Evolutionary conservation across 1,140 invertebrate genomes (phyloP), one percentile per base, ranked within the genome.

Genomic region (Chironomus tepperi): DNA sequence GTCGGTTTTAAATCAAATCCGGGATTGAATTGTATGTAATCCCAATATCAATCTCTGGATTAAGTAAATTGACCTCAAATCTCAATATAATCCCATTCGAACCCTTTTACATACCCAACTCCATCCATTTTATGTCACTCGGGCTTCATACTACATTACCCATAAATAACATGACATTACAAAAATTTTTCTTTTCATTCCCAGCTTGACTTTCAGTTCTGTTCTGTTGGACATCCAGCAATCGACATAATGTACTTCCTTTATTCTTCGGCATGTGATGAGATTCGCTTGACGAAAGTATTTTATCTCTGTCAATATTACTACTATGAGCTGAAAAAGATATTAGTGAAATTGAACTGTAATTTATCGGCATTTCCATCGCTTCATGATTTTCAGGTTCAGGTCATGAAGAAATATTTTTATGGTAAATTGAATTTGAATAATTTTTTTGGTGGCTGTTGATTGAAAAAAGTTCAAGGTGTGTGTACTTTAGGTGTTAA

Each of bases 371-470:
- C 9, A 57, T 57, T 57, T 57, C 47, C 47, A n/a, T 12, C 47
- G 47, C 47, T 57, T 57, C 47, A 57, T n/a, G 47, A 57, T 10
- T 57, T 57, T n/a, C 47, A 57, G n/a, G n/a, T 57, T 57, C 47
- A 57, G n/a, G 9, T 10, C 47, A 57, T 57, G 47, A 57, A 57
- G n/a, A 57, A 57, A 57, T 57, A 57, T 57, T 57, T 57, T 57
- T 57, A 57, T 57, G 47, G 47, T 57, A n/a, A 57, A n/a, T 57
- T 10, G 24, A 34, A 34, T 34, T 34, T 34, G 2, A 34, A 34
- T 34, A 34, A 34, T 34, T 34, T 34, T 34, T 5, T 2, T 34
- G 1, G 24, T 34, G 24, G 24, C 5, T 34, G 1, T 34, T 34
- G 24, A 34, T 34, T 34, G 24, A 34, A 34, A 34, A n/a, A 34